Evolutionary conservation across 2,888 invertebrate species (phyloP).

Genomic region (Agriopis leucophaearia): DNA sequence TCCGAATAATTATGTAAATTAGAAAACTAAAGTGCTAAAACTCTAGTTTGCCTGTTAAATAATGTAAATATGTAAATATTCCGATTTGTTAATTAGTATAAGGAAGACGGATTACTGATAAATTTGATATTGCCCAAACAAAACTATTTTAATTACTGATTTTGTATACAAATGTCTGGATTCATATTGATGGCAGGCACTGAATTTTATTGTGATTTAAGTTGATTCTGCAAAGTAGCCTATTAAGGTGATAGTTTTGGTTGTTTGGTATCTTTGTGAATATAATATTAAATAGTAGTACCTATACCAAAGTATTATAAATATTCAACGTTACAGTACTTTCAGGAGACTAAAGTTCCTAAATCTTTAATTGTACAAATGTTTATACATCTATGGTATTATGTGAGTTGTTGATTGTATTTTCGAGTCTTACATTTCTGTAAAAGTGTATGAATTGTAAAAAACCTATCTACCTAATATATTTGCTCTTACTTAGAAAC

Average conservation of each 20-base stretch:
- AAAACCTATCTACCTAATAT: no score
- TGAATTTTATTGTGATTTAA: slow-evolving; percentile 16
- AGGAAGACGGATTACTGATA: slow-evolving; percentile 62
- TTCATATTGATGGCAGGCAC: slow-evolving; percentile 32
- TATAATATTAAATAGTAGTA: slow-evolving; percentile 39
- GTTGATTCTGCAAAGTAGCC: slow-evolving; percentile 31
- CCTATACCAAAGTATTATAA: slow-evolving; percentile 69
- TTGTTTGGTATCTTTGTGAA: slow-evolving; percentile 32
- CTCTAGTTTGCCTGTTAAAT: slow-evolving; percentile 75
- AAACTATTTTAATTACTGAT: slow-evolving; percentile 27
- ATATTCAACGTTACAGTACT: slow-evolving; percentile 55
- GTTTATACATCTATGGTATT: slow-evolving; percentile 15
- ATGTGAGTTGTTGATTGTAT: not conserved
- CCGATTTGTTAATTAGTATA: slow-evolving; percentile 72
- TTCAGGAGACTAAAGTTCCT: slow-evolving; percentile 72
- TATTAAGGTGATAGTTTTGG: slow-evolving; percentile 45
- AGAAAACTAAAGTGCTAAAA: slow-evolving; percentile 70
- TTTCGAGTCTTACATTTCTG: not conserved
- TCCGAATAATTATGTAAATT: slow-evolving; percentile 76
- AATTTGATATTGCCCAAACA: slow-evolving; percentile 73
- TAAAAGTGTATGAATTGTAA: not conserved
- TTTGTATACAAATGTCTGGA: slow-evolving; percentile 18
- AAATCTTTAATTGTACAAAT: slow-evolving; percentile 51
- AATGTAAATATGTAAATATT: slow-evolving; percentile 77
- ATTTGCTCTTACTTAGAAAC: no score